A percentile compares a stretch with the other conserved stretches of the same genome.
Conservation (phyloP, 2,888 invertebrate species). For the Schizotus pectinicornis region DNA sequence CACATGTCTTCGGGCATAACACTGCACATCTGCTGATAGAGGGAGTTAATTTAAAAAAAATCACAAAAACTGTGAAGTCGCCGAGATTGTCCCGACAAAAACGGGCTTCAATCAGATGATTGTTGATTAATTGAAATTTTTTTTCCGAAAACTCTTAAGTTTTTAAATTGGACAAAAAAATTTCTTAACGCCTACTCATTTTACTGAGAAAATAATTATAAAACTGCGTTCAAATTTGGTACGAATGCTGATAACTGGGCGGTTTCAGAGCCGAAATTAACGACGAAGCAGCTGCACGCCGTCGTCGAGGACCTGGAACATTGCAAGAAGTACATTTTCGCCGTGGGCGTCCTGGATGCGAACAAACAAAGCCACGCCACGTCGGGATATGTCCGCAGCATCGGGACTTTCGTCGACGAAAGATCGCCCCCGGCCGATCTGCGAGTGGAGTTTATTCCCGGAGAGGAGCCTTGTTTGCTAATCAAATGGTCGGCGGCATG, state of each 20-base stretch:
- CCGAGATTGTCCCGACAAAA: too few species aligned
- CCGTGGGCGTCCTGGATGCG: constrained; percentile 19
- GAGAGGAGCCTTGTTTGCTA: constrained; percentile 44
- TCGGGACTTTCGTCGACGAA: constrained; percentile 44
- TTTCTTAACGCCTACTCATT: too few species aligned
- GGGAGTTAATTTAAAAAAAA: too few species aligned
- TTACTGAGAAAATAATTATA: too few species aligned
- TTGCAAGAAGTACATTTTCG: constrained; percentile 46
- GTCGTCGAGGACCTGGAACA: constrained; percentile 42
- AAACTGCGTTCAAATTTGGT: too few species aligned
- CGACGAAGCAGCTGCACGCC: constrained; percentile 40
- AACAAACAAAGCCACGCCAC: constrained; percentile 4
- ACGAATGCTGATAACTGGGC: constrained; percentile 3
- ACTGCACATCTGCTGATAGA: too few species aligned
- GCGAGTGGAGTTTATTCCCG: constrained; percentile 44
- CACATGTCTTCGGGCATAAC: too few species aligned
- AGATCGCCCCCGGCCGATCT: constrained; percentile 41
- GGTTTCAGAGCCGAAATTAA: constrained; percentile 43
- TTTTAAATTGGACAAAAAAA: too few species aligned
- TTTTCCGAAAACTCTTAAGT: too few species aligned
- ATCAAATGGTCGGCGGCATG: constrained; percentile 50
- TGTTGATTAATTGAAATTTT: too few species aligned
- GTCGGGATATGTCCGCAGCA: constrained; percentile 37
- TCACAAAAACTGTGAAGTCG: too few species aligned
- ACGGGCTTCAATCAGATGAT: too few species aligned